Evolutionary conservation across 1,140 invertebrate genomes (phyloP).

Genomic region (Batillaria attramentaria): DNA sequence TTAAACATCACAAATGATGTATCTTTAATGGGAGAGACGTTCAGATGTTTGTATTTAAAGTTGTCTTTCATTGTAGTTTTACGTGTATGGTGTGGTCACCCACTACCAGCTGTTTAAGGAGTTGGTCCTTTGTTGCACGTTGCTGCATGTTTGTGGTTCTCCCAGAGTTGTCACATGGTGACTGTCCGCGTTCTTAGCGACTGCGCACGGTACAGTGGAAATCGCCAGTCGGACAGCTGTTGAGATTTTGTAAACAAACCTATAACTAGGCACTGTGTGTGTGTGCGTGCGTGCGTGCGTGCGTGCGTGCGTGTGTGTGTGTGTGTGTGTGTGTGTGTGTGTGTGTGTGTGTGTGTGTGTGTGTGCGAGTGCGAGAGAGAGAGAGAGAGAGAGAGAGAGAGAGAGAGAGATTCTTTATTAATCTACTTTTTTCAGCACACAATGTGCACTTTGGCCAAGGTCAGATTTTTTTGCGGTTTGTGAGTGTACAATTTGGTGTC

Average conservation of each 20-base stretch:
- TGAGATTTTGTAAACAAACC: neutral
- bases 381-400: conserved; percentile 11
- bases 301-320: conserved; percentile 4
- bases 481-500: neutral
- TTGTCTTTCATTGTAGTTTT: too few species aligned
- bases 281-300: neutral
- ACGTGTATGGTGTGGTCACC: neutral
- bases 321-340: conserved; percentile 6
- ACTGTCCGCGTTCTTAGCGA: neutral
- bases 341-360: conserved; percentile 7
- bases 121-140: neutral
- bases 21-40: too few species aligned
- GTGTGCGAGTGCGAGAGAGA: neutral
- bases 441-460: neutral
- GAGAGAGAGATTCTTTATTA: conserved; percentile 17
- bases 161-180: neutral
- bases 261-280: neutral
- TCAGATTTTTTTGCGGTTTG: neutral
- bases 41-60: too few species aligned
- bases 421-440: neutral
- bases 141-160: too few species aligned
- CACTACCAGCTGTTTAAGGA: neutral
- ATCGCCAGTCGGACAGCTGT: neutral
- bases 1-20: too few species aligned
- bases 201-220: neutral